Base-by-base conservation (phyloP, 2,113 vertebrate genomes). In the Carassius gibelio region DNA sequence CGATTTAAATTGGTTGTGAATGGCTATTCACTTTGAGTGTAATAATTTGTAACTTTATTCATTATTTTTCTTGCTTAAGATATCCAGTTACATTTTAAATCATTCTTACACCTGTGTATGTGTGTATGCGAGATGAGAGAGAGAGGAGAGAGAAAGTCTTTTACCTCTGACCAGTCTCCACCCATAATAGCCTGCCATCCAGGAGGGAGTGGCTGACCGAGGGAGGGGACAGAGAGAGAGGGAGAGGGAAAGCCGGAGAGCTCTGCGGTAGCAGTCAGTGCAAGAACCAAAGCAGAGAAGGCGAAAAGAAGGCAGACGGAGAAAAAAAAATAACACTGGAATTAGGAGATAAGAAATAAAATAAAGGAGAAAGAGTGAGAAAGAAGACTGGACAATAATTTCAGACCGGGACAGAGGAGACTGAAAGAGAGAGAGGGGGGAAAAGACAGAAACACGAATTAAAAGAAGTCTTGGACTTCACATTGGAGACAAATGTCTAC, bases 131-230 rank as follows among this genome's bases (percentile, higher is more conserved):
- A 15, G 71, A 85, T 26, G 55, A 83, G 74, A 55, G 55, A 42
- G 38, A 42, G 71, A 85, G 42, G 68, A 9, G 71, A 85, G 55
- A 86, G 74, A 55, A 55, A 86, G 80, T 61, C 81, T 38, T 88
- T 85, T 50, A 89, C 88, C 87, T 84, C 81, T 84, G 88, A 82
- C 84, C 84, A 84, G 62, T 88, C 85, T 88, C 85, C 88, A 88
- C 88, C 78, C 85, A 69, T n/a, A 87, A 86, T 52, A 86, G 84
- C 72, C 88, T 87, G 76, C 84, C 34, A 50, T 85, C 71, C 34
- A 84, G 75, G 81, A 84, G 87, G 88, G 88, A 89, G 88, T 89
- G 88, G 86, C 86, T 82, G 84, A 75, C 61, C 83, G 84, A 89
- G 86, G 86, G 86, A 86, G 88, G 88, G 76, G 75, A 85, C 8